Base-by-base conservation (phyloP, 2,888 invertebrate species). In the Tipula confusa region DNA sequence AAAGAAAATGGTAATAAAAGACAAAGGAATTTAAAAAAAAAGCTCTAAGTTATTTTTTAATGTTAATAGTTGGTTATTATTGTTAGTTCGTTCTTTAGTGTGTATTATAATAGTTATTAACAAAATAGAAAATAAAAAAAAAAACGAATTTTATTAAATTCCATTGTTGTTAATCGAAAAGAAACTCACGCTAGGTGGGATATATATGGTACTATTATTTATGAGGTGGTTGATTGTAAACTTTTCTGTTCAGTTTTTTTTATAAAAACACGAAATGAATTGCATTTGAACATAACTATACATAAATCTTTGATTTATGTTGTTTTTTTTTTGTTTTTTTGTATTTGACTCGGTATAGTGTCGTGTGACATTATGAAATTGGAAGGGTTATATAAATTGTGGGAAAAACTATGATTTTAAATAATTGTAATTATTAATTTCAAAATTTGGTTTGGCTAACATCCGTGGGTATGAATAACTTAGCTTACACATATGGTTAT, bases 101-200 rank as follows among this genome's bases (percentile, higher is more conserved):
- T 64, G 64, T 64, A 64, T 64, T 64, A 64, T n/a, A n/a, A n/a
- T 64, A 64, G 64, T 64, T 64, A 64, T 64, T 64, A 64, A 64
- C 64, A 64, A 64, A n/a, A n/a, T n/a, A n/a, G n/a, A n/a, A n/a
- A n/a, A n/a, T n/a, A n/a, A n/a, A n/a, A 5, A 24, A 64, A 64
- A 64, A 24, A 24, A 18, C 4, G 24, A 64, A 64, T 9, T 64
- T 9, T 64, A 64, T 64, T 64, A 64, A 64, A 64, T 64, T 64
- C 64, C 64, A 64, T 64, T 64, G 64, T 64, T 64, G 64, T 64
- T 64, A 64, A 64, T 64, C 64, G 64, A 11, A 64, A 24, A 64
- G 24, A 64, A 64, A 64, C 64, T 24, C 64, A 64, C 64, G 64
- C 64, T 64, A 64, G 64, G 64, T 64, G 64, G 24, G 33, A 11